Percentiles rank a stretch among this genome's conserved stretches.
Conservation (phyloP, 2,113 vertebrate genomes). For the Oryzias woworae region DNA sequence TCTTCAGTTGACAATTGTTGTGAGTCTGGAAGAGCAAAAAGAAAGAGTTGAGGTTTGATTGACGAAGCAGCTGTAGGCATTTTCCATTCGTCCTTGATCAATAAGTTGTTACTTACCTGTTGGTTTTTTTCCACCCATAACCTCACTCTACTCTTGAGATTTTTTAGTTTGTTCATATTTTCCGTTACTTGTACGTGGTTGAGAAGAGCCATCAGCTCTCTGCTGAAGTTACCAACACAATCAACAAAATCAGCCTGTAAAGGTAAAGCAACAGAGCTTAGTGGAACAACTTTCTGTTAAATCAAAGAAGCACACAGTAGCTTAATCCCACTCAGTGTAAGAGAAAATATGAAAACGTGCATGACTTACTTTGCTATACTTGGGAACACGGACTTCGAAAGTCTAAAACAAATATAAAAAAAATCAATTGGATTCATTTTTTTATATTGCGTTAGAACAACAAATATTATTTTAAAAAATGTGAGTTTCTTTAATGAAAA, state of each 20-base stretch:
- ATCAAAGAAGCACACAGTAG: neutral
- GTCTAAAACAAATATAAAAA: conserved; percentile 9
- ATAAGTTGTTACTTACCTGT: conserved; percentile 1
- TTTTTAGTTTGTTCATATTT: fast-evolving
- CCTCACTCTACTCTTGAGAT: fast-evolving
- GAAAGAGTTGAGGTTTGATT: neutral
- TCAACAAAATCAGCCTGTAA: neutral
- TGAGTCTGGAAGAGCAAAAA: conserved; percentile 21
- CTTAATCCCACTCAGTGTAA: fast-evolving
- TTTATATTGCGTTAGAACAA: neutral
- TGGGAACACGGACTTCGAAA: fast-evolving
- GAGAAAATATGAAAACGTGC: neutral
- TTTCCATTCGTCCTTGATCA: neutral
- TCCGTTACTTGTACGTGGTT: neutral
- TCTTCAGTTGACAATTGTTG: fast-evolving
- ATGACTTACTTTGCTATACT: no score
- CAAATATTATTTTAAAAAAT: neutral
- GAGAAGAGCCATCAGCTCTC: neutral
- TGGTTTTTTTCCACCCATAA: fast-evolving
- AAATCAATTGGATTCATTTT: neutral
- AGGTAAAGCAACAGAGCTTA: neutral
- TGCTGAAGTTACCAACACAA: conserved; percentile 12
- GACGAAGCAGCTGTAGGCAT: neutral
- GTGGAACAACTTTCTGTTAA: neutral
- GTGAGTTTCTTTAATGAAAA: neutral